Percentiles rank a stretch among this genome's conserved stretches.
Evolutionary conservation across 2,888 invertebrate genomes (phyloP).

Genomic region (Coelogynopora nodosa): DNA sequence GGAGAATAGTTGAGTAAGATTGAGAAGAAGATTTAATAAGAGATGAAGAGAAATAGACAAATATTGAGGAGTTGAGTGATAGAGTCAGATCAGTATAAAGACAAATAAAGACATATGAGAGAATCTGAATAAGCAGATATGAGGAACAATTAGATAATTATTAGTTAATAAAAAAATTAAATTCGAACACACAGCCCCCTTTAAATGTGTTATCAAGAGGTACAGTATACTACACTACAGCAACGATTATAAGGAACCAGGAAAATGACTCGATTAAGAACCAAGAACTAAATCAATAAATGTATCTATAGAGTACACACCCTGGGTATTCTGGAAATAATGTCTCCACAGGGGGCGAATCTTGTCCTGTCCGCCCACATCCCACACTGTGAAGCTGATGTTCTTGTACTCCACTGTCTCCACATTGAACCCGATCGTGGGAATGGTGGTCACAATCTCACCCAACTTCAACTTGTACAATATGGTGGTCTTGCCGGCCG

Average conservation of each 20-base stretch:
- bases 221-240: too few relatives aligned
- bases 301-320: constrained; percentile 35
- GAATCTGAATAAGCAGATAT: too few relatives aligned
- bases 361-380: constrained; percentile 95
- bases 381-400: constrained; percentile 97
- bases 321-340: constrained; percentile 93
- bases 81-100: too few relatives aligned
- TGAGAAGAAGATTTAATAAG: too few relatives aligned
- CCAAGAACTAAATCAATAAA: constrained; percentile 69
- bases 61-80: background rate
- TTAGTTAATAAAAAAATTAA: too few relatives aligned
- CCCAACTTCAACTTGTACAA: constrained; percentile 99
- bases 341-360: constrained; percentile 95
- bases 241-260: background rate
- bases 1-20: too few relatives aligned
- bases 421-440: constrained; percentile 97
- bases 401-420: constrained; percentile 99
- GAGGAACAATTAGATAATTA: too few relatives aligned
- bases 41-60: background rate
- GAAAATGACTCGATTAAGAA: background rate
- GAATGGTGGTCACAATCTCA: constrained; percentile 99
- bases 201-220: too few relatives aligned
- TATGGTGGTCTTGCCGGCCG: constrained; percentile 99
- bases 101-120: too few relatives aligned
- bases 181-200: too few relatives aligned